Conservation (phyloP, 2,888 invertebrate genomes). For the Scaptomyza cyrtandrae region DNA sequence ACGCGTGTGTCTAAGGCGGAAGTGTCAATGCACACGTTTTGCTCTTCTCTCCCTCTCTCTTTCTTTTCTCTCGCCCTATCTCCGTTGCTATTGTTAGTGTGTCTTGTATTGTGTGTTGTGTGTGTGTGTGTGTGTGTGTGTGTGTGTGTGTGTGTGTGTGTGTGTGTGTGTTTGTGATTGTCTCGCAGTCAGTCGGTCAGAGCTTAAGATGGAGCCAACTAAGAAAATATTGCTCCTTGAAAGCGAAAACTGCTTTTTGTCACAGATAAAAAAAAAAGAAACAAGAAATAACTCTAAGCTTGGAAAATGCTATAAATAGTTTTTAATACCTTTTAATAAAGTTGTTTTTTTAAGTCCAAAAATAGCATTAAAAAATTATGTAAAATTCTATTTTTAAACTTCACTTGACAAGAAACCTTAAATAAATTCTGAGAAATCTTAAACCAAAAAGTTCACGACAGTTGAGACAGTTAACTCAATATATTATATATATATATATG, state of each 20-base stretch:
- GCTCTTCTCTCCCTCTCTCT: conserved; percentile 12
- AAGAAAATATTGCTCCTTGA: conserved; percentile 43
- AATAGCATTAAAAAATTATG: too few relatives aligned
- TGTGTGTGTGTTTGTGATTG: conserved; percentile 33
- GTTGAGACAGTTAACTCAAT: neutral
- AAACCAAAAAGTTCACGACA: neutral
- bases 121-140: neutral
- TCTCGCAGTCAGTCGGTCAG: conserved; percentile 45
- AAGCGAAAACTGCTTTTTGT: conserved; percentile 50
- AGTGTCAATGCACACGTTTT: conserved; percentile 70
- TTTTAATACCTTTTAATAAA: too few relatives aligned
- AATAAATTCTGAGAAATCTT: neutral
- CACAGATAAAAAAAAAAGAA: neutral
- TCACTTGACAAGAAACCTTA: neutral
- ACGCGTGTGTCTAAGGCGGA: conserved; percentile 73
- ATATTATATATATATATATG: too few relatives aligned
- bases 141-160: conserved; percentile 5
- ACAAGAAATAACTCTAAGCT: conserved; percentile 1
- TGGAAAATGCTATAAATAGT: neutral
- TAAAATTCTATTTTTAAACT: neutral
- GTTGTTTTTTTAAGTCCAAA: too few relatives aligned
- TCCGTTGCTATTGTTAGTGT: conserved; percentile 5
- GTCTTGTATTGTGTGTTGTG: conserved; percentile 1
- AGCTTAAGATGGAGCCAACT: conserved; percentile 31
- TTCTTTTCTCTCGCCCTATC: neutral